A percentile compares a stretch with the other conserved stretches of the same genome.
Conservation (phyloP, 1,140 invertebrate species). For the Scaptomyza pallida region DNA sequence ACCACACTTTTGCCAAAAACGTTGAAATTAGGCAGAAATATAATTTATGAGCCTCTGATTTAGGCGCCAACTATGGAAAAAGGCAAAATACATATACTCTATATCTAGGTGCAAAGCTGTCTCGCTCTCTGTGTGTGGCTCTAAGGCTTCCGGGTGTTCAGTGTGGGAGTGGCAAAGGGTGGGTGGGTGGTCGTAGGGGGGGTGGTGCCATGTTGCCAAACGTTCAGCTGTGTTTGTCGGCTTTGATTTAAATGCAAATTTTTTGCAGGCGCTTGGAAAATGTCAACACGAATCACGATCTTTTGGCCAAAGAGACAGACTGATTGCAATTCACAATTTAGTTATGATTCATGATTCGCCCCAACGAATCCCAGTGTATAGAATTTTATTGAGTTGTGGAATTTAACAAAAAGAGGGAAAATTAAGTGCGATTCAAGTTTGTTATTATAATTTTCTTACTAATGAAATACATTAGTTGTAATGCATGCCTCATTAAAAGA, state of each 20-base stretch:
- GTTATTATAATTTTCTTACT: background rate
- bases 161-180: background rate
- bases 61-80: conserved; percentile 34
- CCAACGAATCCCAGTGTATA: background rate
- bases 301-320: conserved; percentile 10
- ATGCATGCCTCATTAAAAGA: background rate
- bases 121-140: conserved; percentile 38
- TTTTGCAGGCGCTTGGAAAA: conserved; percentile 44
- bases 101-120: conserved; percentile 22
- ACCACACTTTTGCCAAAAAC: conserved; percentile 15
- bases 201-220: background rate
- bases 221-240: conserved; percentile 40
- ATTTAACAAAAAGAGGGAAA: conserved; percentile 2
- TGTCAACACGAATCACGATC: conserved; percentile 72
- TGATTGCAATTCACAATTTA: conserved; percentile 50
- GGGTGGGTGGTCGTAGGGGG: background rate
- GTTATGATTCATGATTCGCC: conserved; percentile 34
- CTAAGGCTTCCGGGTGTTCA: background rate
- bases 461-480: background rate
- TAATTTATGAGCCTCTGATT: conserved; percentile 65
- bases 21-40: conserved; percentile 68
- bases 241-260: conserved; percentile 80
- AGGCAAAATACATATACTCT: conserved; percentile 1
- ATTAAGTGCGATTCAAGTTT: no score
- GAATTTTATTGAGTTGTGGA: background rate